These are phyloP conservation scores for Aptenodytes patagonicus DNA, from an alignment of 2,113 vertebrate species.

Conservation along the genomic window DNA sequence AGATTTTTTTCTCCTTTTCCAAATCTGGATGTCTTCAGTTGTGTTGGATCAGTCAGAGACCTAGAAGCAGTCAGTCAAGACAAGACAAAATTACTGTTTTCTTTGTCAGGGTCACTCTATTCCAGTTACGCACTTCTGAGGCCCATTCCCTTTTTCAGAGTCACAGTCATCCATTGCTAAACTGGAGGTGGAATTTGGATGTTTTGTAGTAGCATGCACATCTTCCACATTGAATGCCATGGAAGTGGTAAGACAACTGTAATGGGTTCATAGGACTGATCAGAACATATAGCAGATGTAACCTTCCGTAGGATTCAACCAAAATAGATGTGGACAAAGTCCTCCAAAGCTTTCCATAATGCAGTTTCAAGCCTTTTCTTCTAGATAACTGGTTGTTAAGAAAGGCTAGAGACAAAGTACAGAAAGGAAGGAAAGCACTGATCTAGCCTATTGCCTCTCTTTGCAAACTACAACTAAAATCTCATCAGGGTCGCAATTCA, in stretches of 20 bases:
- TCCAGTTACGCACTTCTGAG: rapidly evolving
- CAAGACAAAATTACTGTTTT: not conserved
- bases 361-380: not conserved
- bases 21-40: not conserved
- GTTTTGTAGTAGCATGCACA: not conserved
- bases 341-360: not conserved
- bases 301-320: not conserved
- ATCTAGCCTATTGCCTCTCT: not conserved
- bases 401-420: not conserved
- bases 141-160: not conserved
- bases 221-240: not conserved
- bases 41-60: not conserved
- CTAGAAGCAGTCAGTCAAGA: not conserved
- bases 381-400: not conserved
- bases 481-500: not conserved
- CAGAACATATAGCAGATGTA: not conserved
- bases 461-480: not conserved
- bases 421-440: not conserved
- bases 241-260: not conserved
- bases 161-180: not conserved
- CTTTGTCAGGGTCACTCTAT: not conserved
- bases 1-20: not conserved
- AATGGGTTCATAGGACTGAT: not conserved
- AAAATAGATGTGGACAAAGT: not conserved
- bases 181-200: not conserved